Base-by-base conservation (phyloP, 1,140 invertebrate species). In the Zaprionus kolodkinae region DNA sequence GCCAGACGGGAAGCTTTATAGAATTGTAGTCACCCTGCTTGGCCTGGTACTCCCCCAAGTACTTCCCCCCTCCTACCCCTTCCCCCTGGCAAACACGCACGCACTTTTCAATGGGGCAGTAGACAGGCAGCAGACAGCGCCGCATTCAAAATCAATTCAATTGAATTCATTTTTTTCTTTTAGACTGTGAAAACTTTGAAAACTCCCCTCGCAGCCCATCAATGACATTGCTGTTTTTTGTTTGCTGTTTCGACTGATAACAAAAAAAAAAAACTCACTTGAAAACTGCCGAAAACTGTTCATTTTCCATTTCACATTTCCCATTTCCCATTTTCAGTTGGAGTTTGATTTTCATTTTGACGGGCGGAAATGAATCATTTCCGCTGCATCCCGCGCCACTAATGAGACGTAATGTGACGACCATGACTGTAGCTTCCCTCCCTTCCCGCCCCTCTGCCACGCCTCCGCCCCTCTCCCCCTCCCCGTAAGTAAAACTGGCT, bases 141-240 rank as follows among this genome's bases (percentile, higher is more conserved):
- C 80, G 61, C 84, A 87, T 87, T 87, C 84, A 87, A 87, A 87
- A 87, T 88, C 84, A 87, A 87, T 88, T 87, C 84, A 88, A 87
- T 87, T 87, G 84, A 87, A 87, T 81, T 88, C 65, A 63, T 87
- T 83, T 66, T 54, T 21, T 50, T 43, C 21, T n/a, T n/a, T n/a
- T n/a, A 27, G 13, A 10, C 33, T 9, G 36, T 48, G 50, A 13
- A 13, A 27, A 30, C 52, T 55, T 55, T 12, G 52, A 11, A 50
- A 50, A 50, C 45, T 50, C 17, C 45, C 45, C 45, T 50, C 45
- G 45, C 56, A n/a, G 12, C 17, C 35, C 52, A 38, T 52, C 60
- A 38, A 65, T 72, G 74, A 62, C 69, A 67, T 17, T 40, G 68
- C 55, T 56, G 61, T 54, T 74, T 63, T 57, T 76, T 72, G 61